Conservation (phyloP, 2,113 vertebrate species). For the Eptatretus burgeri region DNA sequence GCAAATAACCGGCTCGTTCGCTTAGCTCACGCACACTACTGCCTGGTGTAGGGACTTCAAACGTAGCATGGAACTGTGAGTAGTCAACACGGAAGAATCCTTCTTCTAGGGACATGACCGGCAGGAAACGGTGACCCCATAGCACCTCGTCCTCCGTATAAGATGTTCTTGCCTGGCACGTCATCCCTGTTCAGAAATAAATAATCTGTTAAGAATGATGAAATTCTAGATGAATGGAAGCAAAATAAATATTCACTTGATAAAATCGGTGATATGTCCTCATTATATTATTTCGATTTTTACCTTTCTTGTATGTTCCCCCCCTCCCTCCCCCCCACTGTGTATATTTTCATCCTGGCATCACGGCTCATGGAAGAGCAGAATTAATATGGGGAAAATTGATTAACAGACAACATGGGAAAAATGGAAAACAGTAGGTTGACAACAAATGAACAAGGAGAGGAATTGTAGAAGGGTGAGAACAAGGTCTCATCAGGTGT, state of each 20-base stretch:
- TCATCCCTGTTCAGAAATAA: conserved; percentile 43
- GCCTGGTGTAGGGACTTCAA: conserved; percentile 67
- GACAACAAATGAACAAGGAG: too few relatives aligned
- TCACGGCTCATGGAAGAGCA: too few relatives aligned
- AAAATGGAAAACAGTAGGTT: too few relatives aligned
- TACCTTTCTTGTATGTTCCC: too few relatives aligned
- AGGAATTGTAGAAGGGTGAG: too few relatives aligned
- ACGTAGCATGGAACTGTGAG: conserved; percentile 95
- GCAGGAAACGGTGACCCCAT: conserved; percentile 92
- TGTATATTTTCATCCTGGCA: too few relatives aligned
- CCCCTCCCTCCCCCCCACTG: too few relatives aligned
- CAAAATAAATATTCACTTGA: neutral
- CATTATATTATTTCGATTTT: neutral
- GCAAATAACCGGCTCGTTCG: conserved; percentile 75
- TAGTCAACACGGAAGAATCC: conserved; percentile 99
- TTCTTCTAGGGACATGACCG: conserved; percentile 87
- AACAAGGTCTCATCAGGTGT: too few relatives aligned
- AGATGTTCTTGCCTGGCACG: conserved; percentile 85
- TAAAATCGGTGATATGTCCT: neutral
- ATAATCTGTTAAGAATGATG: conserved; percentile 9
- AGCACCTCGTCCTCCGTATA: conserved; percentile 95
- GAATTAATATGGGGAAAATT: too few relatives aligned
- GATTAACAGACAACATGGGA: too few relatives aligned
- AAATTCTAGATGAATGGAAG: neutral
- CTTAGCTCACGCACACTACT: conserved; percentile 96